Percentiles rank a stretch among this genome's conserved stretches.
Conservation (phyloP, 2,888 invertebrate genomes). For the Melikaiella ostensackeni region DNA sequence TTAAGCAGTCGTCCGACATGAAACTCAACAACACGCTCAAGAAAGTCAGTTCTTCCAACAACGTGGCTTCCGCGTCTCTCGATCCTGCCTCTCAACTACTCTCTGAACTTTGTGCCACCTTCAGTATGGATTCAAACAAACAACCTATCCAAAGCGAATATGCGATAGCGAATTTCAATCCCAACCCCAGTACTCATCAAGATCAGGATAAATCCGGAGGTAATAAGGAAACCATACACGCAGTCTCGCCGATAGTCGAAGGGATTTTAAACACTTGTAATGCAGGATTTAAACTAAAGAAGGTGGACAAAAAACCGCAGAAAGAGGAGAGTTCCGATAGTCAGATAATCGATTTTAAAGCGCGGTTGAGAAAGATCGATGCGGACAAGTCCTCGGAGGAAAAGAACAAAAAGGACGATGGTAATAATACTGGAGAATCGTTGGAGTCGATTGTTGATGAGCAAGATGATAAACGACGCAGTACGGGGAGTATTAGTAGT, state of each 20-base stretch:
- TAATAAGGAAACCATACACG: slow-evolving; percentile 30
- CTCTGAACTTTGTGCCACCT: slow-evolving; percentile 90
- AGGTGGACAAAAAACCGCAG: slow-evolving; percentile 84
- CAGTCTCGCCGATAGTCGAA: slow-evolving; percentile 66
- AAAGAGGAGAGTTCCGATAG: slow-evolving; percentile 80
- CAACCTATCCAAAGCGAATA: slow-evolving; percentile 69
- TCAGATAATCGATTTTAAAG: slow-evolving; percentile 90
- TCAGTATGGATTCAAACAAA: slow-evolving; percentile 83
- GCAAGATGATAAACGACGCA: slow-evolving; percentile 90
- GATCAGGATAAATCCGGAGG: slow-evolving; percentile 6
- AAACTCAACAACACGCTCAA: slow-evolving; percentile 79
- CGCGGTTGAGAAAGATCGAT: slow-evolving; percentile 87
- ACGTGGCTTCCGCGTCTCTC: slow-evolving; percentile 72
- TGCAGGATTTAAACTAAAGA: slow-evolving; percentile 81
- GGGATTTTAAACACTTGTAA: slow-evolving; percentile 57
- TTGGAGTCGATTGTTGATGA: slow-evolving; percentile 79
- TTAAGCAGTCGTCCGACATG: slow-evolving; percentile 87
- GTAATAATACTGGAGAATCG: slow-evolving; percentile 56
- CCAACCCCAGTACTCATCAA: background rate
- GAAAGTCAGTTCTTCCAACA: slow-evolving; percentile 60
- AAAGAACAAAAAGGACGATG: slow-evolving; percentile 67
- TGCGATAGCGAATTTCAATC: slow-evolving; percentile 58
- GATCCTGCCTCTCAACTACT: slow-evolving; percentile 90
- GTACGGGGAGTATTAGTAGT: slow-evolving; percentile 95
- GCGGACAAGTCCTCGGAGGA: slow-evolving; percentile 63